These are phyloP conservation scores for Pinna nobilis DNA, from an alignment of 1,140 invertebrate genomes.

Conservation along the genomic window DNA sequence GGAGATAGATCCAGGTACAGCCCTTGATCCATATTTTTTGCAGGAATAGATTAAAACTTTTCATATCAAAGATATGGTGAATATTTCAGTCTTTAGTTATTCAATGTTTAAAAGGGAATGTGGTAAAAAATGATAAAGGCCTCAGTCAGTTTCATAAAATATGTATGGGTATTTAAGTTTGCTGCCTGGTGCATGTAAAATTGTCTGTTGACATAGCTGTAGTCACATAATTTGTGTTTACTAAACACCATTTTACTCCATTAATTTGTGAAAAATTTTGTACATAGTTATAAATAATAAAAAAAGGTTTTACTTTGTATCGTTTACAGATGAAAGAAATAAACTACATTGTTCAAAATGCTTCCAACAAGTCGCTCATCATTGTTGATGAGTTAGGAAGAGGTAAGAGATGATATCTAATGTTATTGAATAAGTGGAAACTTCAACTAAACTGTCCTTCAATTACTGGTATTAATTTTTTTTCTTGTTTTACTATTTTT, in stretches of 20 bases:
- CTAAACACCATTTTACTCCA: neutral
- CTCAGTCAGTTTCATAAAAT: too few relatives aligned
- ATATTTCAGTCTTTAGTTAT: too few relatives aligned
- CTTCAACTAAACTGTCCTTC: neutral
- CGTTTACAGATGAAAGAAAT: slow-evolving; percentile 86
- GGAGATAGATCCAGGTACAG: too few relatives aligned
- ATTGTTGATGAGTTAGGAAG: slow-evolving; percentile 92
- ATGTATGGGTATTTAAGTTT: too few relatives aligned
- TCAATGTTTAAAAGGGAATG: too few relatives aligned
- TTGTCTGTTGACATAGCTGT: too few relatives aligned
- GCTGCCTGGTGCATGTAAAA: too few relatives aligned
- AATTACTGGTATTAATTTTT: neutral
- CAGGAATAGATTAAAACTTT: too few relatives aligned
- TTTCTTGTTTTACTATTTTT: neutral
- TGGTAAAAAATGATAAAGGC: too few relatives aligned
- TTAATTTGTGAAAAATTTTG: neutral
- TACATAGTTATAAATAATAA: neutral
- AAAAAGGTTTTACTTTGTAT: neutral
- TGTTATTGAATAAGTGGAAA: neutral
- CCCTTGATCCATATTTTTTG: too few relatives aligned
- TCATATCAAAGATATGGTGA: too few relatives aligned
- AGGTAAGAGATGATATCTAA: slow-evolving; percentile 68
- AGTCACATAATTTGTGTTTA: neutral
- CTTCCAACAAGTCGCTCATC: slow-evolving; percentile 84
- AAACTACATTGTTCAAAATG: slow-evolving; percentile 84